Evolutionary conservation across 2,113 vertebrate genomes (phyloP), one percentile per base, ranked within the genome.

Genomic region (Gymnogyps californianus): DNA sequence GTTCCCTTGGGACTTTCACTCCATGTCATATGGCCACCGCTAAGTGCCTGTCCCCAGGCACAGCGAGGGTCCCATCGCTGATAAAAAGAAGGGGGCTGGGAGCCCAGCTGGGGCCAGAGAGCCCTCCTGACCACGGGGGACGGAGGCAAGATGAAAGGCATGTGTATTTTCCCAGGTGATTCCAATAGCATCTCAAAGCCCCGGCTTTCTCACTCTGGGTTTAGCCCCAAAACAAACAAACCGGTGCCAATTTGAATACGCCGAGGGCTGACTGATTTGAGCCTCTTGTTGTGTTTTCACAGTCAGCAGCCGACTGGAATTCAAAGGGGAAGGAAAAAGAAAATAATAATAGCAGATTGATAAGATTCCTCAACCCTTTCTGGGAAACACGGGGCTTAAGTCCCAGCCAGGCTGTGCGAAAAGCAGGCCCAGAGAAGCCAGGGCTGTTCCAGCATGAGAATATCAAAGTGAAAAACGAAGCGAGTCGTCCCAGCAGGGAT

Each of bases 141-240:
- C 2, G 3, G 51, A 88, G 64, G 44, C 13, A 4, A 95, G 92
- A 98, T 97, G 96, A 98, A 98, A 97, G 94, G 52, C 40, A 0
- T 66, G 77, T 97, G 81, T 97, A 79, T 98, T 98, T 97, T 98
- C 95, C 96, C 98, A 98, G 97, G 97, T 97, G 98, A 98, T 96
- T 93, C 86, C 93, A 96, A 85, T 84, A 91, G 86, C 94, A 94
- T 82, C 94, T 96, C 94, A 91, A 97, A 97, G 91, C 74, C 62
- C 34, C 2, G 4, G 67, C 89, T 96, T 96, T 97, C 93, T 96
- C 94, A 91, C 96, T 90, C 78, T 3, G 70, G 40, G 86, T 96
- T 95, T 20, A 94, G 93, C 77, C 94, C 89, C 74, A 94, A 95
- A 96, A 82, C 89, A 98, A 98, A 98, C 93, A 96, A 96, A 94